Percentiles rank a stretch among this genome's conserved stretches.
Evolutionary conservation across 2,113 vertebrate species (phyloP).

Genomic region (Corythoichthys haematopterus): DNA sequence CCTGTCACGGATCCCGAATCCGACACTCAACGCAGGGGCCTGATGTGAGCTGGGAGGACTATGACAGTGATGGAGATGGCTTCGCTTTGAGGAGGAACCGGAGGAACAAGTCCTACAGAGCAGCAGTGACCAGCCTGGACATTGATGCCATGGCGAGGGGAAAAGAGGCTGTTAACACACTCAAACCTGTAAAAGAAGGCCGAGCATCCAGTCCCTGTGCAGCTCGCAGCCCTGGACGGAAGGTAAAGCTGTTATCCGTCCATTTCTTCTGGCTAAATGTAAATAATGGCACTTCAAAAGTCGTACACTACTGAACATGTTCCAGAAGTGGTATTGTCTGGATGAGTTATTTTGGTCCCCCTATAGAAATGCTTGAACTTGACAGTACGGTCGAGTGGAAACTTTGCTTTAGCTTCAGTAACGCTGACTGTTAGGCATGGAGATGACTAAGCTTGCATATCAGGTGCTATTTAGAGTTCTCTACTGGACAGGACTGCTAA

Average conservation of each 20-base stretch:
- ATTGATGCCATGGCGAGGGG: not conserved
- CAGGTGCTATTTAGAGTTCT: not conserved
- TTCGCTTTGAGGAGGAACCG: constrained; percentile 76
- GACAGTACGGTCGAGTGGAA: not conserved
- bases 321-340: not conserved
- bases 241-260: constrained; percentile 39
- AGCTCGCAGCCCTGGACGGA: constrained; percentile 41
- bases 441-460: constrained; percentile 21
- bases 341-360: not conserved
- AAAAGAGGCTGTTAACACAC: not conserved
- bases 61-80: constrained; percentile 61
- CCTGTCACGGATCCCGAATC: constrained; percentile 19
- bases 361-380: not conserved
- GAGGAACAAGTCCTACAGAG: constrained; percentile 87
- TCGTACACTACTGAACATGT: not conserved
- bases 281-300: not conserved
- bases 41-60: constrained; percentile 69
- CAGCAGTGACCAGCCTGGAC: constrained; percentile 74
- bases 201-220: constrained; percentile 25
- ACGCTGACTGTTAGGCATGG: constrained; percentile 32
- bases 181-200: constrained; percentile 69
- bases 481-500: too few species aligned
- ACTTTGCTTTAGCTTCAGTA: not conserved
- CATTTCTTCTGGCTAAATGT: not conserved
- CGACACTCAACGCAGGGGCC: constrained; percentile 40